Evolutionary conservation across 2,888 invertebrate genomes (phyloP).

Genomic region (Tridacna gigas): DNA sequence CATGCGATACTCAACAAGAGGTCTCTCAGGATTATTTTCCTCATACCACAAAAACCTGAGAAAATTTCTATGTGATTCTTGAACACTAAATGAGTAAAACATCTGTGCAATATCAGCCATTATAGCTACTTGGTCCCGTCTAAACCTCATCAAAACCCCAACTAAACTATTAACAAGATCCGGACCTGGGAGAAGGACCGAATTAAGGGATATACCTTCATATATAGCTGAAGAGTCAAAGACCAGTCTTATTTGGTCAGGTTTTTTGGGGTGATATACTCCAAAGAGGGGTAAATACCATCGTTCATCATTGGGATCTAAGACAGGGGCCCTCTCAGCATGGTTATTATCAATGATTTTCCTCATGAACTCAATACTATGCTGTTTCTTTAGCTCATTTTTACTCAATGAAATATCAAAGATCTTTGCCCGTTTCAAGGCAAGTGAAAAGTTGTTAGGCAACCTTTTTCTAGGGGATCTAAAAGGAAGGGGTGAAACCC

Average conservation of each 20-base stretch:
- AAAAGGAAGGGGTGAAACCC: background rate
- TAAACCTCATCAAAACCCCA: background rate
- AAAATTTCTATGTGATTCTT: background rate
- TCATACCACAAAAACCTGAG: background rate
- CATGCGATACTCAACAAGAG: background rate
- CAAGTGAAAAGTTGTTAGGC: background rate
- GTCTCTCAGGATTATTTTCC: background rate
- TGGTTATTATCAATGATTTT: conserved; percentile 19
- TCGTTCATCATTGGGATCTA: conserved; percentile 15
- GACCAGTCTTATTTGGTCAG: conserved; percentile 47
- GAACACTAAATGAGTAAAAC: background rate
- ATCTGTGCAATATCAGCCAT: background rate
- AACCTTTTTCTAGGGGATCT: background rate
- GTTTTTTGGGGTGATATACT: conserved; percentile 19
- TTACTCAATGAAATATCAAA: background rate
- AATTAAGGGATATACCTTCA: conserved; percentile 58
- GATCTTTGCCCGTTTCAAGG: background rate
- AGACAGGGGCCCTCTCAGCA: conserved; percentile 23
- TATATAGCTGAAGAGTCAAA: conserved; percentile 61
- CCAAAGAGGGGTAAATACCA: no score
- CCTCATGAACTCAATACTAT: conserved; percentile 26
- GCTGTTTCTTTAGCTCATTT: conserved; percentile 1
- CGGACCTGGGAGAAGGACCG: conserved; percentile 45
- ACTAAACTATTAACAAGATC: background rate
- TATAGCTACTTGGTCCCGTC: background rate